Percentiles rank a stretch among this genome's conserved stretches.
phyloP scores from a whole-genome alignment of 1,140 invertebrate genomes.

The Drosophila punjabiensis region DNA sequence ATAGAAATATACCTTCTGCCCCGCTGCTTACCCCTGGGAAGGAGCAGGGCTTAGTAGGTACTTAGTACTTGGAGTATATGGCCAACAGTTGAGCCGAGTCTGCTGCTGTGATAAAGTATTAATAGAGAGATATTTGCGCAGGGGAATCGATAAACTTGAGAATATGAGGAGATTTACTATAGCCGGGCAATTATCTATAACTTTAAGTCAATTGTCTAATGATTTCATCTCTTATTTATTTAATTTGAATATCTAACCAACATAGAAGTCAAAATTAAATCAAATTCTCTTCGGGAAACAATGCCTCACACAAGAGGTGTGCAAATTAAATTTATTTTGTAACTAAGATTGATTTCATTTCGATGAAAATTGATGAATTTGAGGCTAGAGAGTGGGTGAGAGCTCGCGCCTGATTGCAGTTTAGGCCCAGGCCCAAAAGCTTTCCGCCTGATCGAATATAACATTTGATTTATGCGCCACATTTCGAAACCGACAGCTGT shows the following conservation, averaged over 20 bases:
- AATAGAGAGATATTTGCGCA: constrained; percentile 21
- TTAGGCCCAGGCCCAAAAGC: constrained; percentile 7
- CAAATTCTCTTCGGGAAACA: background rate
- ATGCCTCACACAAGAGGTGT: background rate
- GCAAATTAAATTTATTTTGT: constrained; percentile 12
- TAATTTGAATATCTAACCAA: no score
- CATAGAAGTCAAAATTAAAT: background rate
- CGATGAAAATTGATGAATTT: constrained; percentile 43
- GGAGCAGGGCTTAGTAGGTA: constrained; percentile 54
- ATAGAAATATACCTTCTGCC: constrained; percentile 43
- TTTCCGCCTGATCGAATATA: constrained; percentile 43
- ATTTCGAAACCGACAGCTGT: constrained; percentile 66
- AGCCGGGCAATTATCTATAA: constrained; percentile 4
- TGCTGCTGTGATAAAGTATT: constrained; percentile 51
- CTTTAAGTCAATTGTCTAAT: background rate
- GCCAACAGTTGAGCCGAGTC: background rate
- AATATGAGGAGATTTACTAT: constrained; percentile 2
- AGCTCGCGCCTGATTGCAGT: constrained; percentile 20
- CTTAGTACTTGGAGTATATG: constrained; percentile 49
- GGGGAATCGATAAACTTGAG: constrained; percentile 27
- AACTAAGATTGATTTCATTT: constrained; percentile 25
- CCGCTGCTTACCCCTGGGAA: constrained; percentile 15
- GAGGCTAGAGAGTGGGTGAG: background rate
- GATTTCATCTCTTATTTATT: background rate
- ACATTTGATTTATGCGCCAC: constrained; percentile 67